phyloP scores from a whole-genome alignment of 2,888 invertebrate genomes.

The Cryptocephalus primarius region DNA sequence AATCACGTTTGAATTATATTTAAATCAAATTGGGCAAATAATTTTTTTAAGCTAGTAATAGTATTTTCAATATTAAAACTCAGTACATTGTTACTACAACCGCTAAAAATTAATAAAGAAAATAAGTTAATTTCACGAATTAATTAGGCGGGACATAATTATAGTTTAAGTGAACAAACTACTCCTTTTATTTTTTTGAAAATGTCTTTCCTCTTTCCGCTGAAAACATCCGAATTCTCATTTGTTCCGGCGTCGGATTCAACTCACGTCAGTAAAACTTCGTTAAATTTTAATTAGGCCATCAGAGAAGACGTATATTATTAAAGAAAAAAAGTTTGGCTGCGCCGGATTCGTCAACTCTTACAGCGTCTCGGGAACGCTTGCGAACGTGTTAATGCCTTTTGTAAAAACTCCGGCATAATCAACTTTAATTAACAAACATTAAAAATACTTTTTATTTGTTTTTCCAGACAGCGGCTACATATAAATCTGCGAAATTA shows the following conservation, averaged over 20 bases:
- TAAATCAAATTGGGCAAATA: too few relatives aligned
- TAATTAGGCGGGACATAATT: too few relatives aligned
- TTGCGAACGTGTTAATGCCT: slow-evolving; percentile 13
- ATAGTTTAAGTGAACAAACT: too few relatives aligned
- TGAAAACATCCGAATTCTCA: too few relatives aligned
- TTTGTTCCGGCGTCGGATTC: not conserved
- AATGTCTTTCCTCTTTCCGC: too few relatives aligned
- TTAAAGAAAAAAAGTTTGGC: slow-evolving; percentile 9
- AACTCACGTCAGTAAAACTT: not conserved
- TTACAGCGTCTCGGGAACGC: slow-evolving; percentile 5
- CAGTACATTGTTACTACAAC: too few relatives aligned
- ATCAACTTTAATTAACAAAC: slow-evolving; percentile 14
- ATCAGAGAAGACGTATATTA: slow-evolving; percentile 3
- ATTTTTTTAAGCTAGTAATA: too few relatives aligned
- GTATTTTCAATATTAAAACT: too few relatives aligned
- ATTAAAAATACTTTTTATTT: slow-evolving; percentile 11
- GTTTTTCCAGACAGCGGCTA: not conserved
- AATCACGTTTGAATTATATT: too few relatives aligned
- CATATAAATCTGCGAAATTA: slow-evolving; percentile 14
- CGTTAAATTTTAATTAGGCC: slow-evolving; percentile 11
- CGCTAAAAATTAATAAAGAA: too few relatives aligned
- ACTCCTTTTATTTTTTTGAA: too few relatives aligned
- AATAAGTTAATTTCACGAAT: too few relatives aligned
- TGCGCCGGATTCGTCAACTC: slow-evolving; percentile 7
- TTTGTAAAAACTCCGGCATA: slow-evolving; percentile 14